A percentile compares a stretch with the other conserved stretches of the same genome.
Conservation (phyloP, 2,113 vertebrate species). For the Tonatia bakeri region DNA sequence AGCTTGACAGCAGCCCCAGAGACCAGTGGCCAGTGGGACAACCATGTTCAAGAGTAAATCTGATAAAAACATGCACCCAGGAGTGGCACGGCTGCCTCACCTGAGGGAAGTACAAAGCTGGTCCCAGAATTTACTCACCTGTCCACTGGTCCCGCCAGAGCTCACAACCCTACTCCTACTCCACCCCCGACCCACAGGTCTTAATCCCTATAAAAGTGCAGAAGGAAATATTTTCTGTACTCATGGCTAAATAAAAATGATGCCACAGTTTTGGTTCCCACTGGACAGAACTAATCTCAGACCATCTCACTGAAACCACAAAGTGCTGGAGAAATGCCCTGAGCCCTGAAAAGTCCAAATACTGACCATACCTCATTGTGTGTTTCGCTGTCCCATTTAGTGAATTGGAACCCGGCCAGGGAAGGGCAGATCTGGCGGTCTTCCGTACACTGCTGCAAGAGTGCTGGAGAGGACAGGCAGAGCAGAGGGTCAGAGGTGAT, state of each 20-base stretch:
- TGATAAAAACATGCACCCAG: background rate
- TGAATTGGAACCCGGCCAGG: slow-evolving; percentile 90
- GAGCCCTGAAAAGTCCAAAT: background rate
- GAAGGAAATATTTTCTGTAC: slow-evolving; percentile 60
- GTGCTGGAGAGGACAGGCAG: slow-evolving; percentile 73
- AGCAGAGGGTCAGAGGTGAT: background rate
- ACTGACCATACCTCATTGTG: slow-evolving; percentile 85
- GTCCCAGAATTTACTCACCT: background rate
- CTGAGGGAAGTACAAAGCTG: background rate
- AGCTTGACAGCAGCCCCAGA: slow-evolving; percentile 16
- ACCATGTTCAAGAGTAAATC: background rate
- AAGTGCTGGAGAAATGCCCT: background rate
- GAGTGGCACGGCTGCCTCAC: background rate
- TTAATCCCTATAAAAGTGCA: background rate
- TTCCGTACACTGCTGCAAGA: slow-evolving; percentile 82
- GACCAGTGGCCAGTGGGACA: background rate
- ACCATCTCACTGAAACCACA: background rate
- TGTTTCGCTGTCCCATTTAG: slow-evolving; percentile 83
- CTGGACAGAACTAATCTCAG: slow-evolving; percentile 25
- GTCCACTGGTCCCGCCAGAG: background rate
- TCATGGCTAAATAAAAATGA: slow-evolving; percentile 28
- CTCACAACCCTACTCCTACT: background rate
- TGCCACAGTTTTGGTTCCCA: slow-evolving; percentile 51
- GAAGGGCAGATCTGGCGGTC: slow-evolving; percentile 90
- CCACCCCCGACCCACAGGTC: background rate